Percentiles rank a stretch among this genome's conserved stretches.
Conservation (phyloP, 2,888 invertebrate species). For the Caenorhabditis angaria region DNA sequence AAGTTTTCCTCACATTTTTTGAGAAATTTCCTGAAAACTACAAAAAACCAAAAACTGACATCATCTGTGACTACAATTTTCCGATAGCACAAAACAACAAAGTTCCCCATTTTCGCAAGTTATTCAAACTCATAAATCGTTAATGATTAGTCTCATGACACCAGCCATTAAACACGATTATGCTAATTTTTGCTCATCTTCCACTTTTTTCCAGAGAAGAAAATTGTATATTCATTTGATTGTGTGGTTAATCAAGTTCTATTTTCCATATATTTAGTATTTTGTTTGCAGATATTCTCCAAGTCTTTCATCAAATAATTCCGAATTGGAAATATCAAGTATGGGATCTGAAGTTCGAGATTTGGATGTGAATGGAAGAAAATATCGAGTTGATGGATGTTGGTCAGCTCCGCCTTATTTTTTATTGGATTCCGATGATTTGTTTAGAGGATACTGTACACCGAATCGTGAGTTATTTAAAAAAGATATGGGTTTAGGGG, state of each 20-base stretch:
- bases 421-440: constrained; percentile 18
- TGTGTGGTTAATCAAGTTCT: too few species aligned
- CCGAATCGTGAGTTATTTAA: constrained; percentile 27
- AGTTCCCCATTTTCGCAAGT: too few species aligned
- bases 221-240: neutral
- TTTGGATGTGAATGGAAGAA: too few species aligned
- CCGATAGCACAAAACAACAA: too few species aligned
- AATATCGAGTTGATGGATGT: constrained; percentile 22
- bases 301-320: constrained; percentile 19
- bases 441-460: constrained; percentile 20
- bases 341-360: neutral
- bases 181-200: neutral
- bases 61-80: too few species aligned
- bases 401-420: constrained; percentile 54
- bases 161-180: neutral
- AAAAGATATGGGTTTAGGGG: neutral
- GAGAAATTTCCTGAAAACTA: too few species aligned
- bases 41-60: too few species aligned
- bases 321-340: constrained; percentile 25
- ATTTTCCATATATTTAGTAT: too few species aligned
- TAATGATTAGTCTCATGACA: constrained; percentile 17
- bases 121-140: too few species aligned
- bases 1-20: too few species aligned
- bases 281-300: constrained; percentile 42
- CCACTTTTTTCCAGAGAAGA: neutral